A percentile compares a stretch with the other conserved stretches of the same genome.
These are phyloP conservation scores for Probosciger aterrimus DNA, from an alignment of 2,113 vertebrate species.

Conservation along the genomic window DNA sequence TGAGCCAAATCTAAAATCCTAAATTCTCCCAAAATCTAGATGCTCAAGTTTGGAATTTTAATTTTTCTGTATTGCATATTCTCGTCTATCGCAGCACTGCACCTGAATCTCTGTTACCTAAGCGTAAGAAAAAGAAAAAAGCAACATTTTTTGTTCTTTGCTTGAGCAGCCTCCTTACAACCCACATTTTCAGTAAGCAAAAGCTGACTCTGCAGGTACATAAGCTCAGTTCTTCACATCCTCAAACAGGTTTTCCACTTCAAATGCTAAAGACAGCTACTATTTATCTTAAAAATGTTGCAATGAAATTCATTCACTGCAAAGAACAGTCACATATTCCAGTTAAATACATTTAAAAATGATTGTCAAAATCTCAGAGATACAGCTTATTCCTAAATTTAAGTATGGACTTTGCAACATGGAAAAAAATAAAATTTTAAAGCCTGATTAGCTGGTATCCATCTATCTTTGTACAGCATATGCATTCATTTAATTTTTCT, in stretches of 20 bases:
- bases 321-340: neutral
- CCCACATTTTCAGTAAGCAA: neutral
- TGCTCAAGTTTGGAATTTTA: neutral
- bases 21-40: neutral
- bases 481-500: neutral
- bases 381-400: neutral
- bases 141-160: neutral
- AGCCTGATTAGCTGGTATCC: neutral
- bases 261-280: neutral
- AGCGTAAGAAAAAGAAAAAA: neutral
- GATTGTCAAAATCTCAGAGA: neutral
- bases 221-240: neutral
- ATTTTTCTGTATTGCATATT: neutral
- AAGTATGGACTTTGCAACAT: neutral
- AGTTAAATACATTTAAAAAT: neutral
- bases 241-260: neutral
- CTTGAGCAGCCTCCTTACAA: neutral
- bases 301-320: neutral
- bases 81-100: neutral
- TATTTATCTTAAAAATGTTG: neutral
- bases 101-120: neutral
- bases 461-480: neutral
- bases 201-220: neutral
- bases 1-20: neutral
- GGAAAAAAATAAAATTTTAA: neutral